Evolutionary conservation across 2,888 invertebrate species (phyloP), one percentile per base, ranked within the genome.

Genomic region (Nowickia ferox): DNA sequence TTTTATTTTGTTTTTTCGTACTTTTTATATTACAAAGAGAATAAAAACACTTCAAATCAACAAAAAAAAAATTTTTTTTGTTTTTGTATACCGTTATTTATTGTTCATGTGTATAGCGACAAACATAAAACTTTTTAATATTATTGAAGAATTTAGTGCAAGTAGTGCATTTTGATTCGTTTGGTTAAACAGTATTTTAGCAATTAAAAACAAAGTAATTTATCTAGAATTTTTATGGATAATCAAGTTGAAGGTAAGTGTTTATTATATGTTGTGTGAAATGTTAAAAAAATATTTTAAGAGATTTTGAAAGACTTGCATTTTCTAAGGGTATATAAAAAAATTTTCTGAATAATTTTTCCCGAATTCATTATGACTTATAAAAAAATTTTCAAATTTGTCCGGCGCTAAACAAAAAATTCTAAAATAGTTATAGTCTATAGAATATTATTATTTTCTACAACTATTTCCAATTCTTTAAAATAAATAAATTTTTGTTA

Each of bases 171-270:
- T 30, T 30, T 30, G 4, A 30, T 2, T 30, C n/a, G 30, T 30
- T 30, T 30, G 30, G 30, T 30, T 3, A 30, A 30, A 30, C 30
- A 53, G 2, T 17, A 10, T 19, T 19, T 53, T 53, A 57, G 30
- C 30, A 30, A 30, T 30, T 30, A 30, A 30, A 2, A 30, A 2
- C 19, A 53, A 6, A 53, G 9, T 17, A 57, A 13, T 57, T 57
- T 57, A 30, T 30, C 30, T 57, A 53, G 38, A 66, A 46, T 66
- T 0, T 48, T 69, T 19, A 69, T 69, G 51, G 68, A 51, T 53
- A 53, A 53, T 53, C 53, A 69, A 51, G 40, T 42, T 57, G 40
- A 55, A 19, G 22, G 42, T 42, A 55, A 71, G 71, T 71, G 38
- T 40, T 57, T 57, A 30, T 57, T 30, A 30, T 57, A 30, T 57